These are phyloP conservation scores for Heliconius charithonia DNA, from an alignment of 2,888 invertebrate species.

Conservation along the genomic window DNA sequence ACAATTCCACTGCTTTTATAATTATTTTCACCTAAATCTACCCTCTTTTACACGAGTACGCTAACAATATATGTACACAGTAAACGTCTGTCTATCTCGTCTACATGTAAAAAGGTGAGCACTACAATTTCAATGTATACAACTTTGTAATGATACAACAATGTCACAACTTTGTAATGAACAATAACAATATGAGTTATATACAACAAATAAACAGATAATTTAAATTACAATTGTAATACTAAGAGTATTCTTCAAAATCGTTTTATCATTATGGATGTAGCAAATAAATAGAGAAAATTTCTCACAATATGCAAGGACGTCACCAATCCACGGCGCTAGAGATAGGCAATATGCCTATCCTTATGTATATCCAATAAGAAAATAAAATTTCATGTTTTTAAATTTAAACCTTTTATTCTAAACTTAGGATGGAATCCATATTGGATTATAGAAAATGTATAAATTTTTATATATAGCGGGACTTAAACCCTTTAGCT, in stretches of 20 bases:
- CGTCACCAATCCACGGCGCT: background rate
- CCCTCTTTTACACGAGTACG: no score
- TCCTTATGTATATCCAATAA: no score
- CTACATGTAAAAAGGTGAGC: background rate
- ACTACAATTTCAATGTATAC: background rate
- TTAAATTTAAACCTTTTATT: no score
- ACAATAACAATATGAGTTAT: no score
- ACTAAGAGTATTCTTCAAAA: background rate
- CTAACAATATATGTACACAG: no score
- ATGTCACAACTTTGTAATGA: background rate
- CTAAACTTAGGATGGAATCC: background rate
- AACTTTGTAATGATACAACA: background rate
- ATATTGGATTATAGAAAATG: background rate
- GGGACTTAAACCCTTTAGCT: background rate
- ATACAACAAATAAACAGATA: background rate
- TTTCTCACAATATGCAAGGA: background rate
- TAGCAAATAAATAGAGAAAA: background rate
- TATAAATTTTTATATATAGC: background rate
- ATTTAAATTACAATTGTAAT: background rate
- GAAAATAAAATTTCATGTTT: no score
- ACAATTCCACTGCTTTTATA: no score
- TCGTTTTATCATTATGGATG: background rate
- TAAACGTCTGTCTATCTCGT: background rate
- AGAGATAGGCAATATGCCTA: no score
- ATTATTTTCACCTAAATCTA: no score